Conservation (phyloP, 2,797 vertebrate genomes). For the Spinus pinus region DNA sequence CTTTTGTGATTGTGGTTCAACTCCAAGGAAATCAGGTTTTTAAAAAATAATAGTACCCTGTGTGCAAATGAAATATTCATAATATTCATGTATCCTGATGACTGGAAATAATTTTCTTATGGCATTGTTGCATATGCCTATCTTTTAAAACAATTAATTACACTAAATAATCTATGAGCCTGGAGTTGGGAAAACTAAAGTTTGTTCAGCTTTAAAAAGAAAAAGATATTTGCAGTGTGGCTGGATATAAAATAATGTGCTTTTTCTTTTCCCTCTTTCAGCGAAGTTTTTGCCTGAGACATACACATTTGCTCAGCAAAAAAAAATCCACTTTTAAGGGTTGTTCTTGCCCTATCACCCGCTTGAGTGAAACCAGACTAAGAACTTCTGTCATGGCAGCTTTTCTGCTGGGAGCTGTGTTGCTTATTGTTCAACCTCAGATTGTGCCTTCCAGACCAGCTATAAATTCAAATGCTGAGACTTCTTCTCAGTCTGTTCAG, state of each 20-base stretch:
- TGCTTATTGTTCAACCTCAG: conserved; percentile 83
- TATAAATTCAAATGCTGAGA: conserved; percentile 2
- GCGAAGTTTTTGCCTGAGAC: conserved; percentile 28
- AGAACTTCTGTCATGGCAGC: conserved; percentile 87
- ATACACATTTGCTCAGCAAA: conserved; percentile 14
- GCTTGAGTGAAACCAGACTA: conserved; percentile 81
- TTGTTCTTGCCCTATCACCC: conserved; percentile 69
- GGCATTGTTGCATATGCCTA: neutral
- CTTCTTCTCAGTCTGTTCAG: conserved; percentile 34
- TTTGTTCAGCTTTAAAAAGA: neutral
- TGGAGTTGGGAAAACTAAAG: neutral
- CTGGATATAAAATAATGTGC: conserved; percentile 11
- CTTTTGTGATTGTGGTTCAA: neutral
- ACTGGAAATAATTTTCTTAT: neutral
- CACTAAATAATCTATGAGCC: neutral
- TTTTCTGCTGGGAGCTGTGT: conserved; percentile 84
- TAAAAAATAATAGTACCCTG: neutral
- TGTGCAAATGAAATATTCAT: neutral
- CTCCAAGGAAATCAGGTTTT: neutral
- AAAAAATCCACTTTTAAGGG: conserved; percentile 13
- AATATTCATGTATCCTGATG: neutral
- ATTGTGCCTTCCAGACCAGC: conserved; percentile 80
- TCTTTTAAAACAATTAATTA: neutral
- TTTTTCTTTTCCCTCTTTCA: conserved; percentile 42
- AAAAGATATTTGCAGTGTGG: neutral